These are phyloP conservation scores for Empidonax traillii DNA, from an alignment of 2,113 vertebrate species.

Conservation along the genomic window DNA sequence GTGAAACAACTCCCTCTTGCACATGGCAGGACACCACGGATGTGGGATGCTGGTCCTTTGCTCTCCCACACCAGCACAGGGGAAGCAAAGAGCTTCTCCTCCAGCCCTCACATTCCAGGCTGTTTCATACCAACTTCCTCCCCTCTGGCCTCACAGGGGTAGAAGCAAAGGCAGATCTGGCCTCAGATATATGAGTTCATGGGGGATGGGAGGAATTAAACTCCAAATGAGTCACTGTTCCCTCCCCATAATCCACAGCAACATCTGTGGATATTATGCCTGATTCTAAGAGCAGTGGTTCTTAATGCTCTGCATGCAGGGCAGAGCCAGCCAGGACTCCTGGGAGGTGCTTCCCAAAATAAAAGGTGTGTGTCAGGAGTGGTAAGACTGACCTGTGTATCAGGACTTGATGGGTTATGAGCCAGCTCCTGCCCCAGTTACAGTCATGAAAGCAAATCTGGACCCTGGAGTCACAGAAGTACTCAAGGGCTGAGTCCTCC, in stretches of 20 bases:
- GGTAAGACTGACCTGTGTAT: neutral
- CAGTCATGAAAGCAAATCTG: neutral
- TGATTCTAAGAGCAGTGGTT: neutral
- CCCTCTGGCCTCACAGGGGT: neutral
- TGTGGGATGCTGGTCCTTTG: neutral
- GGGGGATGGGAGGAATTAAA: constrained; percentile 11
- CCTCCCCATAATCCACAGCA: constrained; percentile 5
- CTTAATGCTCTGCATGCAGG: neutral
- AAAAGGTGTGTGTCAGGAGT: neutral
- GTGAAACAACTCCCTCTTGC: neutral
- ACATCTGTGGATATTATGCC: neutral
- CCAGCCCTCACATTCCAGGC: neutral
- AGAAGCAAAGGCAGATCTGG: neutral
- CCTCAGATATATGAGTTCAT: neutral
- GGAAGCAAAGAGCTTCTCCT: neutral
- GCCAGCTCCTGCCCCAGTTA: neutral
- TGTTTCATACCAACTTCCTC: neutral
- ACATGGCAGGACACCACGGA: fast-evolving
- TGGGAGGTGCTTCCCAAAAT: neutral
- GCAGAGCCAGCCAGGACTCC: neutral
- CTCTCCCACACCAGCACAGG: neutral
- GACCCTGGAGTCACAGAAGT: neutral
- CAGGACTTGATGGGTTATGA: neutral
- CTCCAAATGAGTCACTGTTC: neutral
- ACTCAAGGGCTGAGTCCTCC: neutral